Base-by-base conservation (phyloP, 2,888 invertebrate species). In the Dynastes hyllus region DNA sequence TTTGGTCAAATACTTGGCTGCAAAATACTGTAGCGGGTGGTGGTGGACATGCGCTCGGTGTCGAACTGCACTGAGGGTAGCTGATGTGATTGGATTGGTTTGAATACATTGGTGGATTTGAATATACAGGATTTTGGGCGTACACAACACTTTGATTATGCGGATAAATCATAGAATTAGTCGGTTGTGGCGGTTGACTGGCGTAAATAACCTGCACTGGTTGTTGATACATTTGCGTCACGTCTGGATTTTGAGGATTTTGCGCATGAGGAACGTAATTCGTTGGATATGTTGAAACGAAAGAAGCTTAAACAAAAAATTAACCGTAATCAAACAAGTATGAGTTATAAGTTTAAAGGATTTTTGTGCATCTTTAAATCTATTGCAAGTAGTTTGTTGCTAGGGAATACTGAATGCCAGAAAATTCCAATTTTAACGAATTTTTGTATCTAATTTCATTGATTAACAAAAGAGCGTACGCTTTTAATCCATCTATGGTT, bases 111-210 rank as follows among this genome's bases (percentile, higher is more conserved):
- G 78, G 65, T 3, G 70, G 32, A 67, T 61, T 78, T 37, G 53
- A 66, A 63, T 78, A 80, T 2, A 58, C 29, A 2, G 70, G 75
- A 66, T 79, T 79, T 65, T 79, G 79, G 29, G 75, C 50, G 80
- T 51, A 82, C 81, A 70, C 79, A 32, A 89, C 77, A n/a, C 84
- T 84, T 76, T 82, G 86, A 80, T 81, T 84, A 81, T 58, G 70
- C n/a, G 86, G 85, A 77, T 87, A 87, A 27, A 87, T 79, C 9
- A 86, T 80, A 0, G 84, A 78, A 76, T 83, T 87, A 13, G 61
- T 63, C 45, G 80, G 81, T 80, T 81, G 81, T 13, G 75, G 78
- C 3, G 82, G 77, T 73, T 80, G 80, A 16, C 80, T 45, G 27
- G 83, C 81, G 79, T 84, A 84, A 6, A 84, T 50, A 45, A 83